Conservation (phyloP, 2,797 vertebrate genomes). For the Emys orbicularis region DNA sequence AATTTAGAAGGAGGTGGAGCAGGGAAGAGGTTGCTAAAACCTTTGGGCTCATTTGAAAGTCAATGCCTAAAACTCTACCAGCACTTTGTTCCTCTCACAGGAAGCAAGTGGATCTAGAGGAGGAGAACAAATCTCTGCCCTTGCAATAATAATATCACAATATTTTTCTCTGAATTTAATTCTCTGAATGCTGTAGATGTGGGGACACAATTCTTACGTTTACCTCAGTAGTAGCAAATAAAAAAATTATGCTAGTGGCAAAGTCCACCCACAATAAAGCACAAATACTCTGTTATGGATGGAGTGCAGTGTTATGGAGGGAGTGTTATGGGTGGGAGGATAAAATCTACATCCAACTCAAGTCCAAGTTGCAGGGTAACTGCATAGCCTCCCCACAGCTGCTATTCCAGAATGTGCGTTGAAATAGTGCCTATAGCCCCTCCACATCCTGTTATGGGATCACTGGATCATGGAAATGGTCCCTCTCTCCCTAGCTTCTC, state of each 20-base stretch:
- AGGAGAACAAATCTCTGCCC: neutral
- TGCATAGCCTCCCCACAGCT: neutral
- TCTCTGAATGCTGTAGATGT: neutral
- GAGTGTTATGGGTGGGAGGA: neutral
- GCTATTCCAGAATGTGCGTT: neutral
- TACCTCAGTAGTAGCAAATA: neutral
- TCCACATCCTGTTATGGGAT: neutral
- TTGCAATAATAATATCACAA: neutral
- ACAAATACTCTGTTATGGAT: neutral
- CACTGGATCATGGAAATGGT: neutral
- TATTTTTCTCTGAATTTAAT: constrained; percentile 1
- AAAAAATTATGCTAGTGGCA: neutral
- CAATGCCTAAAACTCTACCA: neutral
- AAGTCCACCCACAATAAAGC: neutral
- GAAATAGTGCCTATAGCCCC: neutral
- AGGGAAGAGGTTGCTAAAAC: neutral
- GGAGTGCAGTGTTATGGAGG: neutral
- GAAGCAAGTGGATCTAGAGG: constrained; percentile 2
- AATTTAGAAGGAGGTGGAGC: neutral
- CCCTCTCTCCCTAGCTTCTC: neutral
- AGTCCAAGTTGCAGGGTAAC: neutral
- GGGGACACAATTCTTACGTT: neutral
- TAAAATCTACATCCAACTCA: neutral
- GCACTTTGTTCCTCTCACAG: neutral
- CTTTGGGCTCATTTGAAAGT: neutral